Percentiles rank a stretch among this genome's conserved stretches.
Conservation (phyloP, 2,797 vertebrate species). For the Rhinichthys osculus region DNA sequence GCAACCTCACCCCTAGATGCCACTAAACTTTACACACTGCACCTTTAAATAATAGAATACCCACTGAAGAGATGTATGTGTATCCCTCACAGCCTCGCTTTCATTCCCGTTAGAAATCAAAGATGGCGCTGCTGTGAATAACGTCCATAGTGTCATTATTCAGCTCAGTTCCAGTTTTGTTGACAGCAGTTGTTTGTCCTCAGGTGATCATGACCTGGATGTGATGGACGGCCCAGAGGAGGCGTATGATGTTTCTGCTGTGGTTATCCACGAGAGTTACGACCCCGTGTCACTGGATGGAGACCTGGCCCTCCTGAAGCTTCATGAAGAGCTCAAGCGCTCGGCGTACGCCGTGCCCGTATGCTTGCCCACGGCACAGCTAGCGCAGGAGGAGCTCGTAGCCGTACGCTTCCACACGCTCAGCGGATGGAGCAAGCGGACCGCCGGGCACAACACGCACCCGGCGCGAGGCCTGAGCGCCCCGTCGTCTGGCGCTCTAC, state of each 20-base stretch:
- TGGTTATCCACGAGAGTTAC: conserved; percentile 75
- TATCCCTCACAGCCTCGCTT: too few relatives aligned
- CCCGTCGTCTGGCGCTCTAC: conserved; percentile 73
- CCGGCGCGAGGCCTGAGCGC: background rate
- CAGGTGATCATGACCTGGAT: conserved; percentile 81
- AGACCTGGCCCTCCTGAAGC: conserved; percentile 83
- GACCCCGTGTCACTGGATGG: conserved; percentile 57
- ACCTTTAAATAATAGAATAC: too few relatives aligned
- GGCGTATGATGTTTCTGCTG: conserved; percentile 66
- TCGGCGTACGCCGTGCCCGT: conserved; percentile 75
- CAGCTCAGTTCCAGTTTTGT: background rate
- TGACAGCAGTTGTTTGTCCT: conserved; percentile 23
- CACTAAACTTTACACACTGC: too few relatives aligned
- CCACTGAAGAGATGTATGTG: too few relatives aligned
- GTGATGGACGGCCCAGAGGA: conserved; percentile 79
- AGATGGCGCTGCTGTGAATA: too few relatives aligned
- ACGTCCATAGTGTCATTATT: too few relatives aligned
- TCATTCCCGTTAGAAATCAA: too few relatives aligned
- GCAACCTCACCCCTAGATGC: too few relatives aligned
- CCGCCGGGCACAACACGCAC: conserved; percentile 70
- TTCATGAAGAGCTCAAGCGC: conserved; percentile 68
- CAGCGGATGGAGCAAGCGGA: conserved; percentile 86
- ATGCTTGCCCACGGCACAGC: conserved; percentile 81
- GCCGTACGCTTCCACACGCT: conserved; percentile 78
- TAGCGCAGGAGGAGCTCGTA: conserved; percentile 74